These are phyloP conservation scores for Drosophila colorata DNA, from an alignment of 2,888 invertebrate species.

Conservation along the genomic window DNA sequence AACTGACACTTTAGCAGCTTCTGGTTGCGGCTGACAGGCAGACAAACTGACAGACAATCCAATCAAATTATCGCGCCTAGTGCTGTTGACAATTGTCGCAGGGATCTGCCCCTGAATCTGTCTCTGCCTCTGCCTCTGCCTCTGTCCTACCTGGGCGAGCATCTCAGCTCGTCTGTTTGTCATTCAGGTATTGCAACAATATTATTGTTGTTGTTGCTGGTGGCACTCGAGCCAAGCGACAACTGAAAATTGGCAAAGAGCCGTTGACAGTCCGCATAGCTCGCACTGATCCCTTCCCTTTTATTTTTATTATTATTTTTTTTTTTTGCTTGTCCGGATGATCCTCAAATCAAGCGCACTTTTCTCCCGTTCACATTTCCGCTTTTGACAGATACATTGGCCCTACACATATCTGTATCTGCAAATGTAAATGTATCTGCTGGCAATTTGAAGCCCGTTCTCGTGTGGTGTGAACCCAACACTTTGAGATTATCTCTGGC, in stretches of 20 bases:
- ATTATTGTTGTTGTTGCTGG: constrained; percentile 52
- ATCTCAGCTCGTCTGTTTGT: constrained; percentile 14
- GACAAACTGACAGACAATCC: constrained; percentile 78
- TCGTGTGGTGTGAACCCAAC: constrained; percentile 76
- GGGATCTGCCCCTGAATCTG: constrained; percentile 10
- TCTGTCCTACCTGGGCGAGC: constrained; percentile 36
- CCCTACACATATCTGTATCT: constrained; percentile 34
- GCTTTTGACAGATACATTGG: constrained; percentile 79
- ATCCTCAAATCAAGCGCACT: constrained; percentile 81
- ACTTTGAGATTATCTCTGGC: constrained; percentile 82
- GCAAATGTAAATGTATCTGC: constrained; percentile 23
- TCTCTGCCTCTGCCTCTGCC: too few relatives aligned
- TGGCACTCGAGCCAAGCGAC: constrained; percentile 67
- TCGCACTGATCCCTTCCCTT: constrained; percentile 66
- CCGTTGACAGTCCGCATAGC: constrained; percentile 40
- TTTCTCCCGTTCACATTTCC: constrained; percentile 69
- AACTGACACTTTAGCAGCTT: constrained; percentile 69
- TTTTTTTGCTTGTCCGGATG: constrained; percentile 58
- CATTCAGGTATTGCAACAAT: constrained; percentile 72
- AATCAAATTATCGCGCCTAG: constrained; percentile 84
- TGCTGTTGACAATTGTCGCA: constrained; percentile 66
- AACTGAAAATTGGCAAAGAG: constrained; percentile 55
- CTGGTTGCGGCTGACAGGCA: constrained; percentile 27
- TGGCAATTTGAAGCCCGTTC: constrained; percentile 72
- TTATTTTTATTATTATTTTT: constrained; percentile 3